A percentile compares a stretch with the other conserved stretches of the same genome.
phyloP scores from a whole-genome alignment of 35 echinoderm and acorn worm genomes.

The Strongylocentrotus purpuratus region DNA sequence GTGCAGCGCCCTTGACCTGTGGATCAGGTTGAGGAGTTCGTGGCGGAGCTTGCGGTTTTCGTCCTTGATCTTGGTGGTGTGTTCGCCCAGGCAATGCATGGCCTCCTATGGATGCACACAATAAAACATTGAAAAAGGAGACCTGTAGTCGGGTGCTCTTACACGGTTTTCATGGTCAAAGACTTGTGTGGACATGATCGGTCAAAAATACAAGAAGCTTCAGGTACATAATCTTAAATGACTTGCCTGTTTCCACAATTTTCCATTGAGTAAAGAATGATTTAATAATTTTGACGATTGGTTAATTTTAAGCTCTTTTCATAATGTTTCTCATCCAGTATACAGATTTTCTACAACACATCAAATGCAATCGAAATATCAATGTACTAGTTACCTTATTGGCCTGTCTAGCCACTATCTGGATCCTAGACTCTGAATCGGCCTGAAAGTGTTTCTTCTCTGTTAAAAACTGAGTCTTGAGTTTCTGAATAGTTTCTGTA shows the following conservation, averaged over 20 bases:
- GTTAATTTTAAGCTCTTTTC: too few relatives aligned
- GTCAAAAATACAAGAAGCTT: too few relatives aligned
- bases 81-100: conserved; percentile 83
- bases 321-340: too few relatives aligned
- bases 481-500: conserved; percentile 96
- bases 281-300: too few relatives aligned
- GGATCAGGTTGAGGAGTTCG: conserved; percentile 89
- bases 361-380: not conserved
- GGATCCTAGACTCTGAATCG: conserved; percentile 88
- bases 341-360: not conserved
- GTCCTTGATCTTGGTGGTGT: conserved; percentile 87
- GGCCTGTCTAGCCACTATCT: conserved; percentile 87
- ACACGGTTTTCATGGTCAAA: too few relatives aligned
- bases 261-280: too few relatives aligned
- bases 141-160: too few relatives aligned
- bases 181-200: too few relatives aligned
- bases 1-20: conserved; percentile 71
- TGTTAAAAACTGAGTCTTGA: conserved; percentile 90
- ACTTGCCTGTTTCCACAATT: too few relatives aligned
- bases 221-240: too few relatives aligned
- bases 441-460: conserved; percentile 94
- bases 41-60: conserved; percentile 86
- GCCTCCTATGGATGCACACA: conserved; percentile 72
- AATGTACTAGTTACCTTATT: conserved; percentile 75
- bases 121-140: not conserved